These are phyloP conservation scores for Cepaea hortensis DNA, from an alignment of 2,888 invertebrate species.

Conservation along the genomic window DNA sequence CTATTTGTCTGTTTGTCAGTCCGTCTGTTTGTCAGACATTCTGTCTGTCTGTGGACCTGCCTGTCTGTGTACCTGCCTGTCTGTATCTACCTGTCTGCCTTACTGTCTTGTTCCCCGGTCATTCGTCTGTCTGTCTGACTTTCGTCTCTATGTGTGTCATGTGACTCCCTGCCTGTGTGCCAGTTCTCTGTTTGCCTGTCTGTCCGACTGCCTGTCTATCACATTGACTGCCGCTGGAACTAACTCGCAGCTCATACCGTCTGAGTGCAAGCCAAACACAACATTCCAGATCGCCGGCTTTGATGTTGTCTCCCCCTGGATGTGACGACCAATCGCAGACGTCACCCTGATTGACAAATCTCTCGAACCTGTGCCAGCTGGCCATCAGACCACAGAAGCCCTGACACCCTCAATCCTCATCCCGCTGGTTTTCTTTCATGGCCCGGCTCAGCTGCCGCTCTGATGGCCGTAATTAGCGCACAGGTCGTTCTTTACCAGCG, in stretches of 20 bases:
- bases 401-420: constrained; percentile 4
- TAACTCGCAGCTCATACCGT: background rate
- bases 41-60: too few relatives aligned
- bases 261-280: background rate
- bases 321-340: background rate
- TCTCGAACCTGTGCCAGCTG: background rate
- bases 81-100: too few relatives aligned
- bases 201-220: too few relatives aligned
- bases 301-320: background rate
- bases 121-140: background rate
- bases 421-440: background rate
- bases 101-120: too few relatives aligned
- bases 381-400: background rate
- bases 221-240: background rate
- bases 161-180: background rate
- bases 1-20: too few relatives aligned
- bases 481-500: background rate
- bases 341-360: background rate
- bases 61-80: too few relatives aligned
- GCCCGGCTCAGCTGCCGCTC: background rate
- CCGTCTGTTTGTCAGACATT: too few relatives aligned
- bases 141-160: background rate
- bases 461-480: background rate
- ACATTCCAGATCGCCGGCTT: background rate
- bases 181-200: too few relatives aligned